Conservation (phyloP, 2,888 invertebrate species). For the Drosophila bunnanda region DNA sequence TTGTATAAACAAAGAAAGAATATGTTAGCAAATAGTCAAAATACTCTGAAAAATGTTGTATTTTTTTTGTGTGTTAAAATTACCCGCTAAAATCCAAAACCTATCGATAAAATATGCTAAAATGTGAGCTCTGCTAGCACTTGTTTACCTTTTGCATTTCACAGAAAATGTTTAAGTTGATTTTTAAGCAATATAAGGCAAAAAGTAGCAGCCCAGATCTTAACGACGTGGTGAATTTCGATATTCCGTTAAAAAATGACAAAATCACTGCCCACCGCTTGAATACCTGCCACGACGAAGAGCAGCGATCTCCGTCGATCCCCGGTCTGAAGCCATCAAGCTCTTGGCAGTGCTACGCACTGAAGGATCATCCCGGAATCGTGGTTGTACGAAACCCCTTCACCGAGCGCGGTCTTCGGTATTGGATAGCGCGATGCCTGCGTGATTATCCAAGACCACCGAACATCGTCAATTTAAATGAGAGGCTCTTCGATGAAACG, state of each 20-base stretch:
- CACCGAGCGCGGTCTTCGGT: conserved; percentile 90
- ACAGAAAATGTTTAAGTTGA: conserved; percentile 11
- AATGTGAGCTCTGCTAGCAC: background rate
- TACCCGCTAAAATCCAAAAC: background rate
- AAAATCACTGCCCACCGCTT: conserved; percentile 4
- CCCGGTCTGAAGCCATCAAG: conserved; percentile 6
- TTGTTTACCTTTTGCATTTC: conserved; percentile 6
- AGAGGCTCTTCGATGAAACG: conserved; percentile 61
- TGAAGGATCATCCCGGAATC: conserved; percentile 89
- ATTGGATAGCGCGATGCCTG: conserved; percentile 93
- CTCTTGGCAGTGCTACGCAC: conserved; percentile 88
- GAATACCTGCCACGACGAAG: no score
- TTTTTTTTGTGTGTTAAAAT: background rate
- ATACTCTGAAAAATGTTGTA: no score
- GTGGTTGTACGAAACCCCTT: conserved; percentile 94
- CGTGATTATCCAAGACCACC: conserved; percentile 91
- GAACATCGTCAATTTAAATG: conserved; percentile 83
- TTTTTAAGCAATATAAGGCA: conserved; percentile 25
- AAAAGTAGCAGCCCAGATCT: conserved; percentile 14
- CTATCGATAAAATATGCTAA: background rate
- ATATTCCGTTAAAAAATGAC: background rate
- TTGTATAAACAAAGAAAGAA: no score
- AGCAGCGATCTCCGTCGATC: background rate
- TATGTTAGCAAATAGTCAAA: no score
- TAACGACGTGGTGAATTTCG: conserved; percentile 5